phyloP scores from a whole-genome alignment of 2,888 invertebrate species.

The Frankliniella fusca region DNA sequence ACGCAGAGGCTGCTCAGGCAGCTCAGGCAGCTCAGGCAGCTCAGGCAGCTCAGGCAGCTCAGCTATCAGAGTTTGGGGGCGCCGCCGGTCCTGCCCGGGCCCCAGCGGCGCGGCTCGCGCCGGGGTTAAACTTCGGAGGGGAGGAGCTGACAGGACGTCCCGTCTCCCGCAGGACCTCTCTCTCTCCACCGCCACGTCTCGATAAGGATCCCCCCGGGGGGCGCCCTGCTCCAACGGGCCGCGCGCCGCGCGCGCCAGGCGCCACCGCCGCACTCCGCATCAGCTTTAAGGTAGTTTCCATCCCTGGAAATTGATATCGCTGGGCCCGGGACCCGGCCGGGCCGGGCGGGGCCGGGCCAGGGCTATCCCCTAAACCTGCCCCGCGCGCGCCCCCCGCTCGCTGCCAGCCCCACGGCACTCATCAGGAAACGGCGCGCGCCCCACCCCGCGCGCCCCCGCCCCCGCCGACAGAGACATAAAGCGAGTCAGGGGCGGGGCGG shows the following conservation, averaged over 20 bases:
- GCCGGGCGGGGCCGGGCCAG: neutral
- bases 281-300: neutral
- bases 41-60: neutral
- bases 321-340: too few relatives aligned
- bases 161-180: constrained; percentile 10
- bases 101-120: neutral
- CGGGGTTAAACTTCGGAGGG: neutral
- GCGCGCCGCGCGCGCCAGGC: neutral
- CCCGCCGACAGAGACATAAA: too few relatives aligned
- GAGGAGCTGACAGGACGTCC: neutral
- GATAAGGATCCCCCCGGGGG: neutral
- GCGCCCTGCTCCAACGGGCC: neutral
- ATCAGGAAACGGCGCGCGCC: too few relatives aligned
- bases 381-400: neutral
- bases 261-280: neutral
- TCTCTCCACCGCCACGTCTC: neutral
- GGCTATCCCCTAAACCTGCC: neutral
- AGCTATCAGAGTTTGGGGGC: neutral
- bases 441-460: too few relatives aligned
- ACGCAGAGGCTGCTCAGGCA: neutral
- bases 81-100: too few relatives aligned
- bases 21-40: neutral
- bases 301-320: neutral
- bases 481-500: too few relatives aligned
- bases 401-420: neutral